Evolutionary conservation across 2,113 vertebrate genomes (phyloP), one percentile per base, ranked within the genome.

Genomic region (Zosterops borbonicus): DNA sequence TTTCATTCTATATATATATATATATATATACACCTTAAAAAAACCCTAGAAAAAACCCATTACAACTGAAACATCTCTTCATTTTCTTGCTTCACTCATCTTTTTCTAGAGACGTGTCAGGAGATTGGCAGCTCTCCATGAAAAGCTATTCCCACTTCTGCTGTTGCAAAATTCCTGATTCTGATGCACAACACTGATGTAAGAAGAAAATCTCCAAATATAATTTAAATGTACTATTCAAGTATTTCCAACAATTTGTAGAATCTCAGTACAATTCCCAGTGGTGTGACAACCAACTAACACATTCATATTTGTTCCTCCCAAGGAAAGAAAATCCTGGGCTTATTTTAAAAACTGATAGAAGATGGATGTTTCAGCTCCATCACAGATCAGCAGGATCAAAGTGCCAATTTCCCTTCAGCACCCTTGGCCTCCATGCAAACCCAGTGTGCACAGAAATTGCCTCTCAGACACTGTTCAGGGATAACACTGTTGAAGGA

Each of bases 71-170:
- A 31, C 8, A 31, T 53, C 35, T 52, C 29, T 71, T 73, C 11
- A 20, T 42, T 92, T 92, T 89, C 75, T 91, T 71, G 21, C 39
- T 89, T 88, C 62, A 35, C 53, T 96, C 35, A 67, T 90, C 53
- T 73, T 88, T 96, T 58, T 77, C 69, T 92, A 42, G n/a, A 95
- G 28, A 46, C 2, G 25, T 81, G 25, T 55, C 67, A 87, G 76
- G 63, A 94, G 23, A 52, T 28, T 89, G 87, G 53, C 65, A 94
- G 64, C 76, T 91, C 85, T 94, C 79, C 84, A 73, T 75, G 35
- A 65, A 81, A 87, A 91, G 4, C 23, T 87, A 35, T 85, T 89
- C 46, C 20, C 1, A 0, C 35, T 95, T 83, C 68, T 89, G 25
- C 39, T 84, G 23, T 63, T 65, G 55, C 33, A 90, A 71, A 93